A percentile compares a stretch with the other conserved stretches of the same genome.
Conservation (phyloP, 1,140 invertebrate species). For the Sitodiplosis mosellana region DNA sequence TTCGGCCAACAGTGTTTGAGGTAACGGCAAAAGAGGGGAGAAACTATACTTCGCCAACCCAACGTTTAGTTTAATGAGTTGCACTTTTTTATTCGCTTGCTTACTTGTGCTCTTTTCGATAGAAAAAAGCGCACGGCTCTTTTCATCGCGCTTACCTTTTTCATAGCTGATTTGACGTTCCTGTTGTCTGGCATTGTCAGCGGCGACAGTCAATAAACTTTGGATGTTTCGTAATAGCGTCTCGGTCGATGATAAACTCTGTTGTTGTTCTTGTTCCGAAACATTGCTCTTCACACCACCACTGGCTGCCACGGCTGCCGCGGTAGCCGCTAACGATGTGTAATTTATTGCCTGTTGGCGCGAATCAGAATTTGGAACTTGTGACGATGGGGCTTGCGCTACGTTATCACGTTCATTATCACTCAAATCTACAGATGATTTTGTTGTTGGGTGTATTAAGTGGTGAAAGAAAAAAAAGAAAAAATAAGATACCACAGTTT, state of each 20-base stretch:
- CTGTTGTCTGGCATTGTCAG: slow-evolving; percentile 86
- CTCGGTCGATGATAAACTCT: slow-evolving; percentile 63
- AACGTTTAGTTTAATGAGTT: neutral
- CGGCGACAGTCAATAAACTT: slow-evolving; percentile 83
- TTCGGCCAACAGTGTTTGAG: neutral
- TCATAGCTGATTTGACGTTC: slow-evolving; percentile 89
- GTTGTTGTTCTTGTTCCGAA: slow-evolving; percentile 28
- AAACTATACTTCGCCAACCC: neutral
- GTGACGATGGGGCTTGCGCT: slow-evolving; percentile 18
- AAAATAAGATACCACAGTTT: too few species aligned
- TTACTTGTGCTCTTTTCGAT: too few species aligned
- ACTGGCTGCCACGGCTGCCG: slow-evolving; percentile 27
- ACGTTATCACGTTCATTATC: slow-evolving; percentile 31
- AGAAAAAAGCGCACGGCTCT: too few species aligned
- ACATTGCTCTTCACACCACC: slow-evolving; percentile 21
- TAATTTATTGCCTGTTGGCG: slow-evolving; percentile 52
- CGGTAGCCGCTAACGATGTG: slow-evolving; percentile 39
- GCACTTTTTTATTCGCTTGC: too few species aligned
- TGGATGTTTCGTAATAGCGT: slow-evolving; percentile 87
- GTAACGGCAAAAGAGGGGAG: neutral
- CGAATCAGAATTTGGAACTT: slow-evolving; percentile 7
- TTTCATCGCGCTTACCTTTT: slow-evolving; percentile 51
- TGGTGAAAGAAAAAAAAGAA: neutral
- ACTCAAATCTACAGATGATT: slow-evolving; percentile 34
- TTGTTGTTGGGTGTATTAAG: slow-evolving; percentile 3